Conservation (phyloP, 2,888 invertebrate species). For the Meghimatium bilineatum region DNA sequence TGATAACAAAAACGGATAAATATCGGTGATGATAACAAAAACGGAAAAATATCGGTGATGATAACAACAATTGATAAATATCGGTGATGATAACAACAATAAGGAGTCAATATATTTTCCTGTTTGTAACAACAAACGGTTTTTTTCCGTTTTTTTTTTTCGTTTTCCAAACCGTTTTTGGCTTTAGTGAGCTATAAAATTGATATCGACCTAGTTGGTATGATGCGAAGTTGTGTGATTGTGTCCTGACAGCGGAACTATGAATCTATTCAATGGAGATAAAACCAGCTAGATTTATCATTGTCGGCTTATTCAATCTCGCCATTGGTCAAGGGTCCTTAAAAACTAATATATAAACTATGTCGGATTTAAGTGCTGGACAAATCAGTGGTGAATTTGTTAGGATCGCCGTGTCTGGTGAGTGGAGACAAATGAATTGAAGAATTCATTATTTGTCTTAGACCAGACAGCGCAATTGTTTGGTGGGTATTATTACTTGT, state of each 20-base stretch:
- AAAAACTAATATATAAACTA: constrained; percentile 27
- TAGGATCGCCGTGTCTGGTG: neutral
- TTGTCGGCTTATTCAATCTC: neutral
- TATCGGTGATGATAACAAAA: too few species aligned
- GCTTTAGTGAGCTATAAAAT: too few species aligned
- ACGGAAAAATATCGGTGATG: too few species aligned
- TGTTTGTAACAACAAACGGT: too few species aligned
- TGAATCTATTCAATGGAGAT: neutral
- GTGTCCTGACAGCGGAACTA: neutral
- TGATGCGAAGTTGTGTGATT: neutral
- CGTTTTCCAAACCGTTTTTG: too few species aligned
- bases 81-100: too few species aligned
- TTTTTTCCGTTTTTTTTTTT: too few species aligned
- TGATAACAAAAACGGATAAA: too few species aligned
- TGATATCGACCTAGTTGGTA: too few species aligned
- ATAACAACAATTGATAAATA: too few species aligned
- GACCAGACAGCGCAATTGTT: neutral
- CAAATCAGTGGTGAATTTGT: neutral
- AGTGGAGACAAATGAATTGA: neutral
- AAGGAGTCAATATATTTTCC: too few species aligned
- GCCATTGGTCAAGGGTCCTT: constrained; percentile 2
- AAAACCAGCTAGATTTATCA: neutral
- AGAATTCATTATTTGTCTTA: neutral
- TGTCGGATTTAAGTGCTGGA: neutral
- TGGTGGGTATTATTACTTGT: neutral